These are phyloP conservation scores for Campoletis sonorensis DNA, from an alignment of 1,140 invertebrate genomes.

Conservation along the genomic window DNA sequence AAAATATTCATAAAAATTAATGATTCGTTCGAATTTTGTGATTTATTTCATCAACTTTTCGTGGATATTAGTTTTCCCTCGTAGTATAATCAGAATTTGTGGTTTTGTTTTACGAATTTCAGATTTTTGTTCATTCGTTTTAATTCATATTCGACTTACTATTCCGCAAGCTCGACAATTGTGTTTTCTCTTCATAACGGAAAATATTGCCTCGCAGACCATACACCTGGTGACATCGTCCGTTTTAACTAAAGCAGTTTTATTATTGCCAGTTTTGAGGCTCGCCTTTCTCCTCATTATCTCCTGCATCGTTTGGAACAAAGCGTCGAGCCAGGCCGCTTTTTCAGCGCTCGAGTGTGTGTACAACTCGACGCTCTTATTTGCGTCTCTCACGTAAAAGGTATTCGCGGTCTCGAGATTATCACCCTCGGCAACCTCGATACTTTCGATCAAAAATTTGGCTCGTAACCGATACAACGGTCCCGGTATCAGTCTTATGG, in stretches of 20 bases:
- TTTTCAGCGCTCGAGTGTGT: slow-evolving; percentile 77
- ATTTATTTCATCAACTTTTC: no score
- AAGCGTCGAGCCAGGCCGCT: slow-evolving; percentile 81
- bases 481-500: slow-evolving; percentile 78
- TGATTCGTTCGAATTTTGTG: no score
- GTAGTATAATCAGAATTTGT: no score
- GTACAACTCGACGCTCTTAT: slow-evolving; percentile 73
- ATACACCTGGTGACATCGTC: slow-evolving; percentile 85
- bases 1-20: no score
- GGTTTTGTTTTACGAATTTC: no score
- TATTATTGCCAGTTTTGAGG: slow-evolving; percentile 70
- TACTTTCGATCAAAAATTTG: slow-evolving; percentile 81
- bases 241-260: slow-evolving; percentile 83
- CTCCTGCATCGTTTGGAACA: slow-evolving; percentile 81
- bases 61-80: not conserved
- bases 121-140: not conserved
- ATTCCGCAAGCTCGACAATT: slow-evolving; percentile 87
- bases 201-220: slow-evolving; percentile 84
- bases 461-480: slow-evolving; percentile 74
- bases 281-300: slow-evolving; percentile 79
- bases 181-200: slow-evolving; percentile 84
- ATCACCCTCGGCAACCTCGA: slow-evolving; percentile 81
- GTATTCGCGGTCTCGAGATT: slow-evolving; percentile 80
- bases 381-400: slow-evolving; percentile 83
- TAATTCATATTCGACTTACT: slow-evolving; percentile 70